phyloP scores from a whole-genome alignment of 2,797 vertebrate genomes.

The Taenioides sp. region DNA sequence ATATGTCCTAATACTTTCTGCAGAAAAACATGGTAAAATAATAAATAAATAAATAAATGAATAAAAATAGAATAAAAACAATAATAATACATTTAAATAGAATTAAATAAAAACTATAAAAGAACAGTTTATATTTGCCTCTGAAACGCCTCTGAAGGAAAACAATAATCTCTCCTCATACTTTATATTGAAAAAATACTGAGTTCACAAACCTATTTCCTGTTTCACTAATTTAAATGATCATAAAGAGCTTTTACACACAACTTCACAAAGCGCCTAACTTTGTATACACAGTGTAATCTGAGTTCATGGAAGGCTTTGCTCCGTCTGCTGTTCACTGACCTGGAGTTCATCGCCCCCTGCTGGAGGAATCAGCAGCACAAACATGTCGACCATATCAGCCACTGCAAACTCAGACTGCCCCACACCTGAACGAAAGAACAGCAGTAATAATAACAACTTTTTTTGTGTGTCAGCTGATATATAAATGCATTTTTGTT shows the following conservation, averaged over 20 bases:
- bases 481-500: neutral
- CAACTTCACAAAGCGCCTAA: too few relatives aligned
- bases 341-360: conserved; percentile 99
- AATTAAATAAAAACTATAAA: too few relatives aligned
- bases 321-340: conserved; percentile 35
- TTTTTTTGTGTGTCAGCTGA: neutral
- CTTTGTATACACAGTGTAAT: neutral
- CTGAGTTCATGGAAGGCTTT: neutral
- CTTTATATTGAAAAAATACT: neutral
- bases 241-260: neutral
- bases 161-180: too few relatives aligned
- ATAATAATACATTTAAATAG: too few relatives aligned
- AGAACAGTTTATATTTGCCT: too few relatives aligned
- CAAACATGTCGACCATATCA: conserved; percentile 99
- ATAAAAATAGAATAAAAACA: too few relatives aligned
- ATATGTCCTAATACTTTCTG: too few relatives aligned
- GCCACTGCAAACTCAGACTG: conserved; percentile 98
- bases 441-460: neutral
- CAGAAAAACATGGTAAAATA: too few relatives aligned
- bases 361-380: conserved; percentile 93
- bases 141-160: too few relatives aligned
- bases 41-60: too few relatives aligned
- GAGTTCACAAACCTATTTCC: neutral
- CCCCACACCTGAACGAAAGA: conserved; percentile 78
- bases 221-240: neutral